phyloP scores from a whole-genome alignment of 1,140 invertebrate genomes.

The Drosophila murphyi region DNA sequence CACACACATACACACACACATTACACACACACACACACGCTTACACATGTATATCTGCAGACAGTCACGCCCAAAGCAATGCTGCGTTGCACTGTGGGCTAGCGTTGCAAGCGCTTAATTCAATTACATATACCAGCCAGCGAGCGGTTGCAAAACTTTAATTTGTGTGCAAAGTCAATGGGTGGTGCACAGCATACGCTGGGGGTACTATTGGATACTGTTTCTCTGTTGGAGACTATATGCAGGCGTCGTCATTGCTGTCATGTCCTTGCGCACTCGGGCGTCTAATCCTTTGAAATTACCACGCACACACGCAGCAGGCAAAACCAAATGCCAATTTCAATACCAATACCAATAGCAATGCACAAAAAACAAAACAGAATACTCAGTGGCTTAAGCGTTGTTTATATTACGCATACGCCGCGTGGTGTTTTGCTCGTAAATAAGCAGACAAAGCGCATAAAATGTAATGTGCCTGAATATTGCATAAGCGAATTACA shows the following conservation, averaged over 20 bases:
- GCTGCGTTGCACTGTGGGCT: slow-evolving; percentile 40
- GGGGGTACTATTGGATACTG: not conserved
- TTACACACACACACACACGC: not conserved
- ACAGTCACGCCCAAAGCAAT: slow-evolving; percentile 33
- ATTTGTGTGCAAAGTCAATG: slow-evolving; percentile 79
- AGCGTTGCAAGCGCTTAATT: slow-evolving; percentile 63
- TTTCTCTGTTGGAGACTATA: not conserved
- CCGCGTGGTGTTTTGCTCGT: slow-evolving; percentile 56
- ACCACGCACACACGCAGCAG: slow-evolving; percentile 41
- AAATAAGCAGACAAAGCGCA: slow-evolving; percentile 68
- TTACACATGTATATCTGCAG: not conserved
- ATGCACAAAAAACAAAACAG: slow-evolving; percentile 13
- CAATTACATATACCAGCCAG: slow-evolving; percentile 71
- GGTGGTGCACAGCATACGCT: not conserved
- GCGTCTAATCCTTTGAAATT: slow-evolving; percentile 79
- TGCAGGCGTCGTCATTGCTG: slow-evolving; percentile 53
- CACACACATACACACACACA: slow-evolving; percentile 18
- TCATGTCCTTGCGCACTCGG: slow-evolving; percentile 73
- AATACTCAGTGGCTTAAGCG: slow-evolving; percentile 27
- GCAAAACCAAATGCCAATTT: not conserved
- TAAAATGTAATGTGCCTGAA: slow-evolving; percentile 72
- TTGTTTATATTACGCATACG: slow-evolving; percentile 74
- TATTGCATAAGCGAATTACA: slow-evolving; percentile 78
- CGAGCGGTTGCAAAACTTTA: slow-evolving; percentile 65
- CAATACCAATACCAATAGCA: slow-evolving; percentile 36